These are phyloP conservation scores for Pangasius djambal DNA, from an alignment of 2,797 vertebrate genomes.

Conservation along the genomic window DNA sequence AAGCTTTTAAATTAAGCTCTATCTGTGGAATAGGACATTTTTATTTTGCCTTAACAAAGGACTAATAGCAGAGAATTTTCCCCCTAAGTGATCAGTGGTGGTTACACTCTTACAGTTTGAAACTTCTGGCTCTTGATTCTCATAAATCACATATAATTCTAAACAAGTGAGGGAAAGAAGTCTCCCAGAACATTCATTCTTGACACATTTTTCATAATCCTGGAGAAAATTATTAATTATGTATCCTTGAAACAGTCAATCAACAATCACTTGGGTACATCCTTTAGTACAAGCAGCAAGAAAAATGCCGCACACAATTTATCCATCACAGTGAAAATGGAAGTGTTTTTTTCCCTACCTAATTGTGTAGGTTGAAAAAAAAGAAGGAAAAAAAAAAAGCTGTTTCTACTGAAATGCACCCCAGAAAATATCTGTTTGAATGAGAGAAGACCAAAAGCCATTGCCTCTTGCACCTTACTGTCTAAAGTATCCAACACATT, in stretches of 20 bases:
- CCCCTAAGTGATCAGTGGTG: not conserved
- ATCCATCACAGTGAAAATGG: slow-evolving; percentile 39
- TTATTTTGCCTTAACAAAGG: no score
- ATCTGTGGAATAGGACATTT: not conserved
- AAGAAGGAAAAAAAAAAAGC: not conserved
- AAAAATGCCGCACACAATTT: slow-evolving; percentile 40
- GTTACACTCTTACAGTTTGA: not conserved
- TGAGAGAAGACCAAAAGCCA: not conserved
- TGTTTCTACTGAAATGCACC: not conserved
- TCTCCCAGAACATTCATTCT: not conserved
- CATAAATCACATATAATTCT: not conserved
- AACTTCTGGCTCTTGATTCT: not conserved
- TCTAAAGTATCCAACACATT: not conserved
- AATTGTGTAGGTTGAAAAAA: slow-evolving; percentile 10
- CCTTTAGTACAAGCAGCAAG: slow-evolving; percentile 29
- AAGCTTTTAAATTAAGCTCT: not conserved
- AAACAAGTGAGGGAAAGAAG: slow-evolving; percentile 1
- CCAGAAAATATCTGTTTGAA: not conserved
- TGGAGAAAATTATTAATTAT: slow-evolving; percentile 40
- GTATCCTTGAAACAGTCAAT: slow-evolving; percentile 50
- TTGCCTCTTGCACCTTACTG: not conserved
- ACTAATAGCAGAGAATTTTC: no score
- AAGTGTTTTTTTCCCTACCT: slow-evolving; percentile 23
- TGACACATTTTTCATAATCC: slow-evolving; percentile 37
- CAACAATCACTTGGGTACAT: slow-evolving; percentile 39